Evolutionary conservation across 2,888 invertebrate species (phyloP).

Genomic region (Bibio marci): DNA sequence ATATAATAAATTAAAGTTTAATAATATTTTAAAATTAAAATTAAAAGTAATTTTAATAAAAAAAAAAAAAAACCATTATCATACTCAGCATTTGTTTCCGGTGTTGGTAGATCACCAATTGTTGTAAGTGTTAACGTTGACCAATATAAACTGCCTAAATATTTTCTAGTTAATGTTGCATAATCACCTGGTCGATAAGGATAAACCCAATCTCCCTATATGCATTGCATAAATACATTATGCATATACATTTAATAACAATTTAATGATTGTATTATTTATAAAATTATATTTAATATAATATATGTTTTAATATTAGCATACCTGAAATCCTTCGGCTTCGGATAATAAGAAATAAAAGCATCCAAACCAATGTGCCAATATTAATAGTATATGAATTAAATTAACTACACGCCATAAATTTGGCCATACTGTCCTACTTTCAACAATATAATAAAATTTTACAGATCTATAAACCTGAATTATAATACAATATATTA

Average conservation of each 20-base stretch:
- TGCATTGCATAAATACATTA: conserved; percentile 1
- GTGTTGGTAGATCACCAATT: conserved; percentile 89
- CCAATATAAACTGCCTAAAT: conserved; percentile 91
- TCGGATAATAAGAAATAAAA: conserved; percentile 91
- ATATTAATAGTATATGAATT: conserved; percentile 82
- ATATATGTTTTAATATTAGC: too few species aligned
- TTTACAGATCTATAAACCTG: conserved; percentile 80
- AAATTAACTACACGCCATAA: conserved; percentile 90
- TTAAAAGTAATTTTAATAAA: too few species aligned
- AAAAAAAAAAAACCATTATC: too few species aligned
- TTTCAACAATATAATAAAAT: conserved; percentile 93
- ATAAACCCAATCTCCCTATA: conserved; percentile 76
- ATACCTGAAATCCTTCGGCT: conserved; percentile 69
- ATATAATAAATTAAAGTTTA: too few species aligned
- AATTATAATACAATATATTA: too few species aligned
- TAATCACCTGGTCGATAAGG: conserved; percentile 77
- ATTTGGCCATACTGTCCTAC: conserved; percentile 88
- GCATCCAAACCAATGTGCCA: conserved; percentile 96
- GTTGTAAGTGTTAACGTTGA: conserved; percentile 90
- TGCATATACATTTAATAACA: neutral
- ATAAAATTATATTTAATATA: conserved; percentile 1
- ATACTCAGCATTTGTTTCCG: conserved; percentile 93
- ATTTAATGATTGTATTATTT: neutral
- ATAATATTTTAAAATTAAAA: too few species aligned
- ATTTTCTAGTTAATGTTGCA: conserved; percentile 78